Conservation (phyloP, 2,797 vertebrate genomes). For the Platyrinchus mystaceus region DNA sequence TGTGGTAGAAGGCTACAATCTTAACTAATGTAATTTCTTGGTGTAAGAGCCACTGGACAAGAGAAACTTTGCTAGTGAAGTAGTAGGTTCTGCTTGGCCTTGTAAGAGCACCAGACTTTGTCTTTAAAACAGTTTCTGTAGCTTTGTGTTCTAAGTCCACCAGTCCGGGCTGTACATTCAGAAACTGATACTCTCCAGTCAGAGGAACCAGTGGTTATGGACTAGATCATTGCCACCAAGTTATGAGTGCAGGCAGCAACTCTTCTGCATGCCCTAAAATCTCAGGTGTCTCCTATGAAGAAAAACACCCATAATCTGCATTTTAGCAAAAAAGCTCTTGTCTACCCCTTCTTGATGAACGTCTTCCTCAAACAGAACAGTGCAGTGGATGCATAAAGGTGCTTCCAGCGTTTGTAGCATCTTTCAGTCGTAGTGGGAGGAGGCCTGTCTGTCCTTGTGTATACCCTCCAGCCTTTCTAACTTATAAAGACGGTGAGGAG, state of each 20-base stretch:
- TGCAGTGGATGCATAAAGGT: not conserved
- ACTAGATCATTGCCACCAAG: not conserved
- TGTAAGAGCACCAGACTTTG: not conserved
- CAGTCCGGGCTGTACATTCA: not conserved
- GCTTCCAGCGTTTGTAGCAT: not conserved
- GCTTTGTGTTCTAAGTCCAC: not conserved
- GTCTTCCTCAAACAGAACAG: not conserved
- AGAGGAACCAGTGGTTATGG: not conserved
- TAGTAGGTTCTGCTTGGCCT: not conserved
- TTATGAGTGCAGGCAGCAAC: not conserved
- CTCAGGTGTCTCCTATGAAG: not conserved
- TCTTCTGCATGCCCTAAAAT: accelerated
- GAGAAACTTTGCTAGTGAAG: not conserved
- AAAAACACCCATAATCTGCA: not conserved
- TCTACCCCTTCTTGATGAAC: not conserved
- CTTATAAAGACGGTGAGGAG: not conserved
- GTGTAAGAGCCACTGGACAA: not conserved
- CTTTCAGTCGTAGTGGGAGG: not conserved
- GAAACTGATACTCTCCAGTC: not conserved
- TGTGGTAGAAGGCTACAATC: not conserved
- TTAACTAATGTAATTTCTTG: not conserved
- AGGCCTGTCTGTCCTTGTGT: not conserved
- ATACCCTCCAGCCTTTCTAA: not conserved
- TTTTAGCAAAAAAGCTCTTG: not conserved
- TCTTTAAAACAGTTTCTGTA: not conserved